These are phyloP conservation scores for Chesias legatella DNA, from an alignment of 2,888 invertebrate species.

Conservation along the genomic window DNA sequence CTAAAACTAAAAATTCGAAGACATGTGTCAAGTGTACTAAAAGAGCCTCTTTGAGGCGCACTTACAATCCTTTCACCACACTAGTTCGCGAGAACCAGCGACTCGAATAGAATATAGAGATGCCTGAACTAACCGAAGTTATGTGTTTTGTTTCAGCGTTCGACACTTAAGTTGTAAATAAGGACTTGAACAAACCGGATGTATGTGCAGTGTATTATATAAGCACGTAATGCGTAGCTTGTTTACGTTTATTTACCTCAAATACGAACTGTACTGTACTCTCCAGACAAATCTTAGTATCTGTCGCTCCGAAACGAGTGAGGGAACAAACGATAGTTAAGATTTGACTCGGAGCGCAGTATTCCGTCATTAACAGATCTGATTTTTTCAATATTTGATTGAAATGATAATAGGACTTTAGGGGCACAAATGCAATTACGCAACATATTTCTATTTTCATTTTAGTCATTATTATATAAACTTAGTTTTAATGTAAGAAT, in stretches of 20 bases:
- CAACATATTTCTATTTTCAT: slow-evolving; percentile 74
- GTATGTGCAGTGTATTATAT: slow-evolving; percentile 39
- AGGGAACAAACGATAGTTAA: background rate
- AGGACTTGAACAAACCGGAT: slow-evolving; percentile 18
- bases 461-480: slow-evolving; percentile 54
- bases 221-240: slow-evolving; percentile 17
- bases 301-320: background rate
- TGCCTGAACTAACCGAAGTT: no score
- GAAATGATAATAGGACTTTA: slow-evolving; percentile 75
- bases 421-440: slow-evolving; percentile 44
- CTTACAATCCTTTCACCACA: no score
- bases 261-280: slow-evolving; percentile 6
- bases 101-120: no score
- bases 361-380: slow-evolving; percentile 45
- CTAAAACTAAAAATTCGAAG: no score
- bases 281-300: slow-evolving; percentile 4
- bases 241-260: slow-evolving; percentile 42
- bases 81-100: no score
- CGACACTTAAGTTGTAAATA: slow-evolving; percentile 44
- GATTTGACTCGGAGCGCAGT: slow-evolving; percentile 3
- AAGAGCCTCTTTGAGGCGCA: no score
- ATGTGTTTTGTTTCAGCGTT: slow-evolving; percentile 47
- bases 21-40: no score
- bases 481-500: slow-evolving; percentile 13
- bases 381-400: slow-evolving; percentile 43